Evolutionary conservation across 2,113 vertebrate species (phyloP), one percentile per base, ranked within the genome.

Genomic region (Nematolebias whitei): DNA sequence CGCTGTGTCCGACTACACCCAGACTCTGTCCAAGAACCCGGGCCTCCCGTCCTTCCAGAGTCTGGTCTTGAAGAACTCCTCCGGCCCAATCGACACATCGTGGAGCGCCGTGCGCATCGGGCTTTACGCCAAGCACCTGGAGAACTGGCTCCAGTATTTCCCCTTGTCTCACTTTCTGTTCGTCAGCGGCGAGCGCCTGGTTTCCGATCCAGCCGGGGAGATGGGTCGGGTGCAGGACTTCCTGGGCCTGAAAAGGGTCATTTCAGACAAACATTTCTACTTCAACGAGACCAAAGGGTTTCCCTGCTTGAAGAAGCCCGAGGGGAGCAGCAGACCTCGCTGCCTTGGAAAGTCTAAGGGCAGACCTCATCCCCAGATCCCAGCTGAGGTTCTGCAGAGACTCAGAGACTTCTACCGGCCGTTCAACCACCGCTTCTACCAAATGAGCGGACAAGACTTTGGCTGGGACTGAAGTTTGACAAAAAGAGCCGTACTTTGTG

Each of bases 231-330:
- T 98, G 39, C 97, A 99, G 88, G 96, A 98, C 89, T 98, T 98
- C 38, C 83, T 99, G 86, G 96, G 96, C 18, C 94, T 99, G 56
- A 91, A 91, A 72, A 92, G 94, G 56, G 90, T 96, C 1, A 92
- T 98, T 79, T 96, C 95, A 0, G 94, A 95, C 88, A 95, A 95
- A 73, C 96, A 99, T 76, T 98, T 99, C 88, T 98, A 97, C 72
- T 99, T 98, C 78, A 99, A 97, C 0, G 88, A 94, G 83, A 99
- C 97, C 83, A 99, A 99, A 88, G 97, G 96, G 32, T 99, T 99
- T 59, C 96, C 97, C 15, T 99, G 97, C 86, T 89, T 99, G 76
- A 96, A 95, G 92, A 99, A 97, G 86, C 94, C 95, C 0, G 95
- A 95, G 78, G 95, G 93, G 0, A 89, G 94, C 78, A 88, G 93